Base-by-base conservation (phyloP, 2,797 vertebrate species). In the Mareca penelope region DNA sequence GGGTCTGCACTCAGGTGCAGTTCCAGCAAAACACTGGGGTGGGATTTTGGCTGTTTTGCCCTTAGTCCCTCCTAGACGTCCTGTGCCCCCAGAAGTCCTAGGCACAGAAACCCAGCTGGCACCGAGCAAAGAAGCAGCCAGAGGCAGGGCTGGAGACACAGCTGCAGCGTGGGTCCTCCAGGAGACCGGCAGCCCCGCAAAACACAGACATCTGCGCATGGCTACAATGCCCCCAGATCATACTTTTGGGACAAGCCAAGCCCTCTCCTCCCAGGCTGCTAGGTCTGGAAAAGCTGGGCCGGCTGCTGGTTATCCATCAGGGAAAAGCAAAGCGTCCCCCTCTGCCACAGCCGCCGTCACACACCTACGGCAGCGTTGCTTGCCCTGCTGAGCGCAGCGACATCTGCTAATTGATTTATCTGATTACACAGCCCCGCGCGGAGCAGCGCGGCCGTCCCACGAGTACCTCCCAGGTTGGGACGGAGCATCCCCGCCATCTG, bases 401-500 rank as follows among this genome's bases (percentile, higher is more conserved):
- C 97, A 97, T 91, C 88, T 90, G 93, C 95, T 56, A 80, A 95
- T 84, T 94, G 76, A 93, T 96, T 93, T 95, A 91, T 86, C 92
- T 88, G 94, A 95, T 96, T 95, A 89, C 55, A 79, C 92, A 90
- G 80, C 73, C 87, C 89, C 42, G 48, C 16, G 79, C 77, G 89
- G 93, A 84, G 9, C 16, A 19, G 44, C 2, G 31, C 57, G 9
- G 69, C 85, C 1, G 12, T 85, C 93, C 91, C 94, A 73, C 3
- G 67, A 95, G 95, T 40, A 67, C 80, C 86, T 90, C 88, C 73
- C 93, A 93, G 96, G 97, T 97, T 96, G 96, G 96, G 97, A 96
- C 69, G 92, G 96, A 94, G 76, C 95, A 81, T 81, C 61, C 71
- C 77, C 52, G 90, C 96, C 97, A 98, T 97, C 96, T 98, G 97